Base-by-base conservation (phyloP, 2,888 invertebrate genomes). In the Athalia circularis region DNA sequence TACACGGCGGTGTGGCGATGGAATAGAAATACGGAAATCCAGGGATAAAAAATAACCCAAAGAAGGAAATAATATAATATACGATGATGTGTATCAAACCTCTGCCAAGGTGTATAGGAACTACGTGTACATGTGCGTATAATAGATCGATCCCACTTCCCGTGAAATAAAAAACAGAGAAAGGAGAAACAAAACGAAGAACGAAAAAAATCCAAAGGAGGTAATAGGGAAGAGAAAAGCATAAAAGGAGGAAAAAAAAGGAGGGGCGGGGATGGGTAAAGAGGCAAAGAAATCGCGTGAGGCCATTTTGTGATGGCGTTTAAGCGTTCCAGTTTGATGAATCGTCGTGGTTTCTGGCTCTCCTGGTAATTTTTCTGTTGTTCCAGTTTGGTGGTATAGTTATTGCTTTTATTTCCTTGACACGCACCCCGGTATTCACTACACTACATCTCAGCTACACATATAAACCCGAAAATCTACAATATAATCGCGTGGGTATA, bases 301-400 rank as follows among this genome's bases (percentile, higher is more conserved):
- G 72, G 47, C 72, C 72, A 72, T 72, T 72, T 72, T 72, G 57
- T 72, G 72, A 72, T 72, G 72, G 72, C 72, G 72, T 72, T 59
- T 72, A 72, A 72, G 72, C 72, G 72, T 72, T 72, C 72, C 72
- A 72, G 57, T 72, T 72, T 72, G 72, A 72, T 59, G 72, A 72
- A 72, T 72, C 72, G 72, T 72, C 47, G 59, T 72, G 72, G 72
- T 57, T 72, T 47, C n/a, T 72, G 57, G 43, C 45, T 59, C 72
- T 72, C 72, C 15, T 6, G 57, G 72, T 72, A 72, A 72, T 72
- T 72, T 72, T 59, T 6, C n/a, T 72, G 57, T 72, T 72, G 72
- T 72, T 72, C 59, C 72, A 72, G 72, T 72, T 72, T 72, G 72
- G 72, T 57, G 72, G 72, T 72, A 54, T n/a, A 47, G 72, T 72